phyloP scores from a whole-genome alignment of 1,140 invertebrate species.

The Anoplolepis gracilipes region DNA sequence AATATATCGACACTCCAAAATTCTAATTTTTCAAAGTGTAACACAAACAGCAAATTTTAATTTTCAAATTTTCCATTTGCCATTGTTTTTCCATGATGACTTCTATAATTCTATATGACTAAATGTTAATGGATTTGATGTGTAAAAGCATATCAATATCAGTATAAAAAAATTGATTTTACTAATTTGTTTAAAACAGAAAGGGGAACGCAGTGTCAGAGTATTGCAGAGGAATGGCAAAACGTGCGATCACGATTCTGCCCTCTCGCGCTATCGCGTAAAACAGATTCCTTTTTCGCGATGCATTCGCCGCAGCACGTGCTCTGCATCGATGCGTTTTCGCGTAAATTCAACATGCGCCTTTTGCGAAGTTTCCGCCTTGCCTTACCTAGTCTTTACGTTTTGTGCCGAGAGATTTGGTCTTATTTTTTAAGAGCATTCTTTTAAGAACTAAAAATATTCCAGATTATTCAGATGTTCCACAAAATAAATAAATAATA shows the following conservation, averaged over 20 bases:
- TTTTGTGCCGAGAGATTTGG: background rate
- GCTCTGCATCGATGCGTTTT: constrained; percentile 50
- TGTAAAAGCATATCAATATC: background rate
- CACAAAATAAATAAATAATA: too few relatives aligned
- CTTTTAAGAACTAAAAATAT: constrained; percentile 22
- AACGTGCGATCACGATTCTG: constrained; percentile 23
- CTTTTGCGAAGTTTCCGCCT: constrained; percentile 33
- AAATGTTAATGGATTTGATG: too few relatives aligned
- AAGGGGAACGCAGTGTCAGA: background rate
- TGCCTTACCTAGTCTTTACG: background rate
- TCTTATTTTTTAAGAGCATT: constrained; percentile 22
- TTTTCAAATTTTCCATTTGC: background rate
- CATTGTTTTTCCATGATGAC: background rate
- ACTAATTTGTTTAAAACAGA: background rate
- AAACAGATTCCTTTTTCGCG: constrained; percentile 67
- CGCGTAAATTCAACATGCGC: constrained; percentile 51
- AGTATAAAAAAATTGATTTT: constrained; percentile 31
- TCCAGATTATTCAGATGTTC: too few relatives aligned
- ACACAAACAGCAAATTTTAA: constrained; percentile 11
- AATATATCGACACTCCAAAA: background rate
- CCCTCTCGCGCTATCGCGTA: constrained; percentile 3
- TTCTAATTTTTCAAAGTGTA: constrained; percentile 25
- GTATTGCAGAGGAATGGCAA: background rate
- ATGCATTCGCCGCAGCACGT: constrained; percentile 63
- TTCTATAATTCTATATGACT: background rate